phyloP scores from a whole-genome alignment of 2,113 vertebrate species.

The Calonectris borealis region DNA sequence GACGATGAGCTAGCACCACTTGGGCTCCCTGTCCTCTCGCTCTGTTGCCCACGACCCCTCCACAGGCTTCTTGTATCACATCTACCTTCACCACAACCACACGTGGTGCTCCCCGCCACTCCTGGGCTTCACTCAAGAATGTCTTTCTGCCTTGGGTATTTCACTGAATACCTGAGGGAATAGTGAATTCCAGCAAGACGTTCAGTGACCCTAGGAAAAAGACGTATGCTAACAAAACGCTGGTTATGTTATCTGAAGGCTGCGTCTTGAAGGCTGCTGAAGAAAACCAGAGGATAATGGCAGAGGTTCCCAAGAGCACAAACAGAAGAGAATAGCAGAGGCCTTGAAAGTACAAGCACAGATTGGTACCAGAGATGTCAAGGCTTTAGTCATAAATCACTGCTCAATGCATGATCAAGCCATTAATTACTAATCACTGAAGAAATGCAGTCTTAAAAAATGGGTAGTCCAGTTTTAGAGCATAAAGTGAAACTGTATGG shows the following conservation, averaged over 20 bases:
- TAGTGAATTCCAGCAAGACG: background rate
- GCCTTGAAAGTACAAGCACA: background rate
- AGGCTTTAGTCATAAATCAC: background rate
- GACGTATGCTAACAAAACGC: background rate
- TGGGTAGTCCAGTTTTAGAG: background rate
- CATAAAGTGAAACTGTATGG: background rate
- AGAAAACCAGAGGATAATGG: background rate
- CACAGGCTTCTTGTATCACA: background rate
- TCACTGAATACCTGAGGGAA: background rate
- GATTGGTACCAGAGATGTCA: background rate
- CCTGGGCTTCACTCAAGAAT: background rate
- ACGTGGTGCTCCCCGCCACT: background rate
- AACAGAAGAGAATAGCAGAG: background rate
- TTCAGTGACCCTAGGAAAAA: background rate
- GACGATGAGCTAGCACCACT: rapidly evolving
- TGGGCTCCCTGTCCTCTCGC: background rate
- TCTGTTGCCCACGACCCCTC: background rate
- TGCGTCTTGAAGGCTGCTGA: background rate
- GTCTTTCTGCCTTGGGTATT: background rate
- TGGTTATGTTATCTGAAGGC: background rate
- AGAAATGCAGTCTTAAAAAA: background rate
- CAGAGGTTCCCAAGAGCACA: background rate
- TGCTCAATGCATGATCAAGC: background rate
- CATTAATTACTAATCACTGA: background rate
- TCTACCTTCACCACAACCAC: background rate